These are phyloP conservation scores for Neuroscelio doddi DNA, from an alignment of 2,888 invertebrate genomes.

Conservation along the genomic window DNA sequence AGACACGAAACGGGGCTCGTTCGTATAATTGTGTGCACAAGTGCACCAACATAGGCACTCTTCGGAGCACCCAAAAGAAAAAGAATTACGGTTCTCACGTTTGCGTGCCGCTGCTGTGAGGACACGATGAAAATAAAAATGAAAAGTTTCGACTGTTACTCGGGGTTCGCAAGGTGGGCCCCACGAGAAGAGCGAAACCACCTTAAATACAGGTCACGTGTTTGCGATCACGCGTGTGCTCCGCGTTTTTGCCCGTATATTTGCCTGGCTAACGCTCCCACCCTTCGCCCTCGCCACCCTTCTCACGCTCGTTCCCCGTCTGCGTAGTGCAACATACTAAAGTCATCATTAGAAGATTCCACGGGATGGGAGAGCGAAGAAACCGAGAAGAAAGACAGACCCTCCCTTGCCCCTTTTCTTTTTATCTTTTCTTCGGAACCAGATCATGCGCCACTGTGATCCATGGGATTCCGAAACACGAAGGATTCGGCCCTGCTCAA, in stretches of 20 bases:
- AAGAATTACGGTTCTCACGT: slow-evolving; percentile 60
- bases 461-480: slow-evolving; percentile 40
- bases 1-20: slow-evolving; percentile 11
- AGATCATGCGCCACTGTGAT: slow-evolving; percentile 28
- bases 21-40: slow-evolving; percentile 32
- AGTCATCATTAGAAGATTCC: slow-evolving; percentile 63
- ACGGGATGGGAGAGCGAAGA: slow-evolving; percentile 34
- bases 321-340: slow-evolving; percentile 49
- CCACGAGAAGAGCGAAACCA: slow-evolving; percentile 54
- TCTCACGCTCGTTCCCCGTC: slow-evolving; percentile 28
- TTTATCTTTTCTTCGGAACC: slow-evolving; percentile 26
- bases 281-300: slow-evolving; percentile 26
- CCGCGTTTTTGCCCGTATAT: slow-evolving; percentile 45
- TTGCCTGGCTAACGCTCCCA: slow-evolving; percentile 49
- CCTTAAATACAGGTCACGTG: slow-evolving; percentile 69
- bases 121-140: slow-evolving; percentile 50
- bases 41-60: too few species aligned
- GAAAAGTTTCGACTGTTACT: slow-evolving; percentile 50
- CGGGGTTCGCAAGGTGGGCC: slow-evolving; percentile 50
- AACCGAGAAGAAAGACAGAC: slow-evolving; percentile 38
- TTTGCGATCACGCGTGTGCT: slow-evolving; percentile 55
- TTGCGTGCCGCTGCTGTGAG: slow-evolving; percentile 55
- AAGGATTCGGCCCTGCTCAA: too few species aligned
- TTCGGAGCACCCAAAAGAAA: background rate
- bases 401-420: slow-evolving; percentile 28